Conservation (phyloP, 2,888 invertebrate species). For the Himalopsyche tibetana region DNA sequence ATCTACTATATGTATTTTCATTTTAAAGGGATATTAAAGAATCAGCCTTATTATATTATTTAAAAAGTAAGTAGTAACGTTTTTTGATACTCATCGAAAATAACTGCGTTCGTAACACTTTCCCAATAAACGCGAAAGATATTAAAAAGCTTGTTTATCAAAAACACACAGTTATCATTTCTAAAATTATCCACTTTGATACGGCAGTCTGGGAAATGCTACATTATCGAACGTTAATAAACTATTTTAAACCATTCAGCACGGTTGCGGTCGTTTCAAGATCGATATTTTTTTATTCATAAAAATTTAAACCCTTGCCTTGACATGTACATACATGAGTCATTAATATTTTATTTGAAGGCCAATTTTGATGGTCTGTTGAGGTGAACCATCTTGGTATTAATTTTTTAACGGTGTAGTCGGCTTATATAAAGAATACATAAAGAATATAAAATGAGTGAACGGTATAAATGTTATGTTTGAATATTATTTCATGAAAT, state of each 20-base stretch:
- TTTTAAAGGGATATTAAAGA: too few species aligned
- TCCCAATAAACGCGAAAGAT: neutral
- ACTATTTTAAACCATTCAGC: neutral
- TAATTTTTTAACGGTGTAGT: neutral
- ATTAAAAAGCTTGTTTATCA: slow-evolving; percentile 39
- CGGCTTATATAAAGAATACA: too few species aligned
- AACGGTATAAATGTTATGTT: too few species aligned
- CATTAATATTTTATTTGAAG: neutral
- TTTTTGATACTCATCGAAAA: neutral
- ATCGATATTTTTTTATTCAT: neutral
- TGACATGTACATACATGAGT: neutral
- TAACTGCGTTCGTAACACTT: slow-evolving; percentile 1
- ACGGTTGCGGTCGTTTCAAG: neutral
- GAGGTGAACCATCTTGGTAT: neutral
- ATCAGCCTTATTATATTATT: too few species aligned
- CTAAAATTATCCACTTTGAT: slow-evolving; percentile 24
- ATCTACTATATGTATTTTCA: too few species aligned
- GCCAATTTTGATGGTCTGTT: neutral
- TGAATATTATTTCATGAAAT: too few species aligned
- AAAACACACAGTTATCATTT: slow-evolving; percentile 22
- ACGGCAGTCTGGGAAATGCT: slow-evolving; percentile 7
- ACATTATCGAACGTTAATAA: slow-evolving; percentile 1
- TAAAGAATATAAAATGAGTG: too few species aligned
- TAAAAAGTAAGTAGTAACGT: too few species aligned
- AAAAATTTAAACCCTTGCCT: too few species aligned